Evolutionary conservation across 2,797 vertebrate species (phyloP).

Genomic region (Sebastes iracundus): DNA sequence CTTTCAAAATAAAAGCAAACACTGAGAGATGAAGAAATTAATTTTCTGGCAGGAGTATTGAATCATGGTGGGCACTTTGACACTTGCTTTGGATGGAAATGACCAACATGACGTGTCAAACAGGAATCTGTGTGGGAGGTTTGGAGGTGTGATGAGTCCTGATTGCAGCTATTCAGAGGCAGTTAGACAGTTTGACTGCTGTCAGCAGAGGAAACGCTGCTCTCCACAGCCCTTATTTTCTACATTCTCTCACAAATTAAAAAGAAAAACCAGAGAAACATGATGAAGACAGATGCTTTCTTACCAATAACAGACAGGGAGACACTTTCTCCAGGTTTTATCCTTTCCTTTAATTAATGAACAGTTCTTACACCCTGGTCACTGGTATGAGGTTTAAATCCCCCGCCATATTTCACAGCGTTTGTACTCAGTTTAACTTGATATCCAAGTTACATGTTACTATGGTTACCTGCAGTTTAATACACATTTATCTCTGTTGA

Average conservation of each 20-base stretch:
- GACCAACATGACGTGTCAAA: constrained; percentile 1
- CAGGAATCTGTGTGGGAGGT: constrained; percentile 11
- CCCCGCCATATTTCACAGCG: too few species aligned
- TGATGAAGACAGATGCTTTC: background rate
- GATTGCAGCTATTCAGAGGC: constrained; percentile 30
- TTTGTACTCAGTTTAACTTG: too few species aligned
- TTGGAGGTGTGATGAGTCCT: constrained; percentile 12
- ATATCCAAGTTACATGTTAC: too few species aligned
- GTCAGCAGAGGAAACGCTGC: too few species aligned
- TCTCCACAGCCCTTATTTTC: too few species aligned
- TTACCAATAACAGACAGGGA: too few species aligned
- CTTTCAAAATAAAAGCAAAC: background rate
- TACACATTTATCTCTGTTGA: too few species aligned
- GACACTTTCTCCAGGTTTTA: too few species aligned
- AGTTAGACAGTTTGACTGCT: background rate
- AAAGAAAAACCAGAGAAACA: background rate
- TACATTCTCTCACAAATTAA: background rate
- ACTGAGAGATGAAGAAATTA: background rate
- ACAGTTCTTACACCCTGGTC: too few species aligned
- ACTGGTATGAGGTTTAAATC: too few species aligned
- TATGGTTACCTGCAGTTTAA: too few species aligned
- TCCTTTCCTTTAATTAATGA: too few species aligned
- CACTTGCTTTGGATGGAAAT: background rate
- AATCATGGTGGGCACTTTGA: background rate
- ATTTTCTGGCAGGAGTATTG: background rate